phyloP scores from a whole-genome alignment of 1,140 invertebrate species.

The Drosophila teissieri region DNA sequence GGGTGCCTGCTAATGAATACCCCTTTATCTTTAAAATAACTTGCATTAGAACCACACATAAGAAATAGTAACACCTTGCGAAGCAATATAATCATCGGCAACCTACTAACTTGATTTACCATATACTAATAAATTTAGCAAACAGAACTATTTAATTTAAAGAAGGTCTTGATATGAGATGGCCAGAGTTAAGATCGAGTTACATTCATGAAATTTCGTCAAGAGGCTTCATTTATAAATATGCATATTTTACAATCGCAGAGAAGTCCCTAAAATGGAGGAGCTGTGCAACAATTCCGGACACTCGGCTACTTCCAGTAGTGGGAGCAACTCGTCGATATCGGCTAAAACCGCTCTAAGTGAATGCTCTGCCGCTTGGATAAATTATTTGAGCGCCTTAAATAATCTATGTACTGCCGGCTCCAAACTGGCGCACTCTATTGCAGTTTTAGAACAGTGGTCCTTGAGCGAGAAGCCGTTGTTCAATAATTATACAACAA shows the following conservation, averaged over 20 bases:
- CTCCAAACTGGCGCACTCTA: slow-evolving; percentile 53
- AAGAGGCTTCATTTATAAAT: not conserved
- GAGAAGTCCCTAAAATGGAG: slow-evolving; percentile 24
- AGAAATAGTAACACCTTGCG: not conserved
- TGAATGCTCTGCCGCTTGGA: slow-evolving; percentile 88
- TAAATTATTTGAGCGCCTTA: slow-evolving; percentile 85
- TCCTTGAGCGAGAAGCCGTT: slow-evolving; percentile 46
- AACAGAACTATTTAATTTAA: not conserved
- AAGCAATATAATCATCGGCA: not conserved
- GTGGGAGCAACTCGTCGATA: slow-evolving; percentile 63
- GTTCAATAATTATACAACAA: slow-evolving; percentile 85
- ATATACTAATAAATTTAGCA: not conserved
- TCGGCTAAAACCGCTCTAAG: slow-evolving; percentile 54
- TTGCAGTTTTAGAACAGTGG: slow-evolving; percentile 58
- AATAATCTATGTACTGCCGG: slow-evolving; percentile 64
- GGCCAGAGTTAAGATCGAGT: too few species aligned
- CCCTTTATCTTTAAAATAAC: too few species aligned
- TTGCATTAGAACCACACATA: not conserved
- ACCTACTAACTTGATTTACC: not conserved
- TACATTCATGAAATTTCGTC: not conserved
- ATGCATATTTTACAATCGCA: not conserved
- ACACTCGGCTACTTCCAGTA: slow-evolving; percentile 44
- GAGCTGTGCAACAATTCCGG: slow-evolving; percentile 56
- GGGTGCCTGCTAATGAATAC: too few species aligned
- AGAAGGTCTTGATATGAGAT: not conserved